phyloP scores from a whole-genome alignment of 2,113 vertebrate genomes.

The Pelecanus crispus region DNA sequence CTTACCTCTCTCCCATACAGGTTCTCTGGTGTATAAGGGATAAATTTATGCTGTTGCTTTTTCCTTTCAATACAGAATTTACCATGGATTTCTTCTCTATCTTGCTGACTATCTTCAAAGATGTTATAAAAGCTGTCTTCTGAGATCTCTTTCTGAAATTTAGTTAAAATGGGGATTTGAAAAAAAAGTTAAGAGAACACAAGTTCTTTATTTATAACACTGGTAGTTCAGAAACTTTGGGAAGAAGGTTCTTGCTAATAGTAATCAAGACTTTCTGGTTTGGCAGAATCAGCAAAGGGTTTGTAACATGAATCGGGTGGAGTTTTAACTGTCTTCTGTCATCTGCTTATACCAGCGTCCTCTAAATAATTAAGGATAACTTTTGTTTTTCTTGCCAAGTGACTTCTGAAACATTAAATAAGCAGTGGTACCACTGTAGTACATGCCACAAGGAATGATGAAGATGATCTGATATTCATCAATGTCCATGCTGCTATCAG shows the following conservation, averaged over 20 bases:
- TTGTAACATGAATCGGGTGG: background rate
- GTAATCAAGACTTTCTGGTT: background rate
- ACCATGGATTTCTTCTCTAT: background rate
- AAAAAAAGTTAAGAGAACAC: fast-evolving
- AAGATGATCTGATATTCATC: background rate
- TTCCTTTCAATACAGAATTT: background rate
- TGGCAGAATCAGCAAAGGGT: background rate
- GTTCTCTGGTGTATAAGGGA: background rate
- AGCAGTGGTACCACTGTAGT: background rate
- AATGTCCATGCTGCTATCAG: background rate
- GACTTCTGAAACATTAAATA: background rate
- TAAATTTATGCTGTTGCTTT: background rate
- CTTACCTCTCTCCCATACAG: background rate
- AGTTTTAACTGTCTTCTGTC: background rate
- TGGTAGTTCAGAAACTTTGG: background rate
- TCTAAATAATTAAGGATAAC: background rate
- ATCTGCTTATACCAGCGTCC: background rate
- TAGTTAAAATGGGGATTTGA: background rate
- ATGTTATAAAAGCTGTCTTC: background rate
- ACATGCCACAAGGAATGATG: background rate
- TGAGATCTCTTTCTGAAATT: background rate
- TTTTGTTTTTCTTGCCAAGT: background rate
- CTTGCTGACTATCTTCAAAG: background rate
- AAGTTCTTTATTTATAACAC: background rate
- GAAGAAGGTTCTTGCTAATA: background rate